Evolutionary conservation across 2,797 vertebrate genomes (phyloP).

Genomic region (Emydoidea blandingii): DNA sequence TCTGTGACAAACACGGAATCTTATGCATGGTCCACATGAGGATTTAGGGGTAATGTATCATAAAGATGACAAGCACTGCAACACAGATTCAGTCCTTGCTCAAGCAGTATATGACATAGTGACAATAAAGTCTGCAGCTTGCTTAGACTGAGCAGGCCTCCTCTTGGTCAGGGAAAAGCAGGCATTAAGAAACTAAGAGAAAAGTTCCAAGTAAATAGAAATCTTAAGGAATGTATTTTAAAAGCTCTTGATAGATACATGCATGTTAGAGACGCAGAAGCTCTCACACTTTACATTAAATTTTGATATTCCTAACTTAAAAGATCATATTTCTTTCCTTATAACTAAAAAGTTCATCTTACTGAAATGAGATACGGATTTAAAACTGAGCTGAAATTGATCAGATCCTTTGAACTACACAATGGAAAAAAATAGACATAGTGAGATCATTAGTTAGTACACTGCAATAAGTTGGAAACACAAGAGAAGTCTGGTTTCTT

Average conservation of each 20-base stretch:
- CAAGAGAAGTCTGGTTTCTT: constrained; percentile 64
- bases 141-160: not conserved
- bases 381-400: constrained; percentile 71
- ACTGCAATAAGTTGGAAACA: constrained; percentile 62
- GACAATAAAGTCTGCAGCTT: constrained; percentile 31
- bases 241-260: constrained; percentile 44
- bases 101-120: not conserved
- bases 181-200: not conserved
- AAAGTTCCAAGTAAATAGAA: not conserved
- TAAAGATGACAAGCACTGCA: constrained; percentile 29
- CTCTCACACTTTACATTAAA: constrained; percentile 59
- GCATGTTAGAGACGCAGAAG: constrained; percentile 15
- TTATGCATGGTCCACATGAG: not conserved
- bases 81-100: constrained; percentile 5
- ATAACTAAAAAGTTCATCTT: constrained; percentile 54
- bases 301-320: constrained; percentile 59
- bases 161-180: not conserved
- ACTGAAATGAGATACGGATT: constrained; percentile 70
- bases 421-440: constrained; percentile 73
- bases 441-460: constrained; percentile 69
- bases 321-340: constrained; percentile 48
- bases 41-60: not conserved
- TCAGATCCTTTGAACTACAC: constrained; percentile 70
- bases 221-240: constrained; percentile 61
- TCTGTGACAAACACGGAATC: too few relatives aligned